Evolutionary conservation across 2,113 vertebrate species (phyloP).

Genomic region (Theropithecus gelada): DNA sequence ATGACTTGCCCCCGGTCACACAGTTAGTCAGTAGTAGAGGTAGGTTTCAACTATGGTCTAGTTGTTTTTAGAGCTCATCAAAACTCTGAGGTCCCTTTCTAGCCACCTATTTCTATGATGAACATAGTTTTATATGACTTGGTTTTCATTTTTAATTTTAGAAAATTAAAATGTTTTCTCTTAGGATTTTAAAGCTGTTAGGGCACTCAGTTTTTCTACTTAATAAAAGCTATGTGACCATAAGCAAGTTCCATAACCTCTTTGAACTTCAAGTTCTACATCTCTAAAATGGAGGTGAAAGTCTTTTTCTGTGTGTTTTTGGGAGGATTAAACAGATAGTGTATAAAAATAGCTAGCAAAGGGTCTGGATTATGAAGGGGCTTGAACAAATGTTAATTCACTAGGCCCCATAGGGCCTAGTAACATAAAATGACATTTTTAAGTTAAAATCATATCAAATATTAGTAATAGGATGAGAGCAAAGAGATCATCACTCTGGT

Average conservation of each 20-base stretch:
- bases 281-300: background rate
- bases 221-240: background rate
- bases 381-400: slow-evolving; percentile 50
- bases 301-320: background rate
- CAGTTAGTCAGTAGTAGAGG: background rate
- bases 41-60: background rate
- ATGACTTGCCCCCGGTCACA: background rate
- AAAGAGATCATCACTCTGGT: slow-evolving; percentile 53
- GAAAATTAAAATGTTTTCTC: background rate
- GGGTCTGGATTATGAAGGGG: background rate
- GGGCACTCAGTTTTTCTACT: background rate
- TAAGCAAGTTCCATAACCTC: background rate
- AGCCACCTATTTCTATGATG: background rate
- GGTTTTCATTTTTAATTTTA: slow-evolving; percentile 12
- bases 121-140: background rate
- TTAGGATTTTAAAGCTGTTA: background rate
- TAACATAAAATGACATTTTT: slow-evolving; percentile 37
- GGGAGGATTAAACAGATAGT: background rate
- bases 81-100: background rate
- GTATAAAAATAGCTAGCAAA: slow-evolving; percentile 13
- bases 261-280: background rate
- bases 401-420: background rate
- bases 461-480: slow-evolving; percentile 31
- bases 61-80: background rate
- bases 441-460: slow-evolving; percentile 60